These are phyloP conservation scores for Bacillus rossius DNA, from an alignment of 1,140 invertebrate species.

Conservation along the genomic window DNA sequence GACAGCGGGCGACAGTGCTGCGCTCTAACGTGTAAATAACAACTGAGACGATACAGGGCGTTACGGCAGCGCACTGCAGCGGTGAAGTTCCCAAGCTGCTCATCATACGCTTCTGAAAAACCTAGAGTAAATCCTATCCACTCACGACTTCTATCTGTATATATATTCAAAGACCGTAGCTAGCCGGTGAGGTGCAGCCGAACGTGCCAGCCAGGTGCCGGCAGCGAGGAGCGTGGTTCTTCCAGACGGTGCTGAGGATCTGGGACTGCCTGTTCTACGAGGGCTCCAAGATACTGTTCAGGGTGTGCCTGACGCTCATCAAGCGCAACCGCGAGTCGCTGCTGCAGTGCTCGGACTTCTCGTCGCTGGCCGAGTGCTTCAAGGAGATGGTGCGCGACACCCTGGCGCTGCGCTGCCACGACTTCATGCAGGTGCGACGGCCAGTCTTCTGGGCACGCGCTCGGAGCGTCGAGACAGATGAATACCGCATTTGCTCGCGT, in stretches of 20 bases:
- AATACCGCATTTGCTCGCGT: too few species aligned
- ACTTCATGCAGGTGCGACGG: constrained; percentile 70
- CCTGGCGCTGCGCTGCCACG: constrained; percentile 70
- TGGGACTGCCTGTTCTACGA: constrained; percentile 96
- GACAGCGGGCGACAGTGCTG: too few species aligned
- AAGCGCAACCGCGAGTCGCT: constrained; percentile 63
- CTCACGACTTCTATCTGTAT: too few species aligned
- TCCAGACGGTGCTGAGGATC: constrained; percentile 79
- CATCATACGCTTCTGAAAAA: too few species aligned
- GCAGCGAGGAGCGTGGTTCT: constrained; percentile 14
- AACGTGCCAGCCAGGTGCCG: too few species aligned
- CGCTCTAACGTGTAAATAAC: too few species aligned
- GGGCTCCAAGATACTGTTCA: constrained; percentile 81
- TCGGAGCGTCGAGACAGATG: neutral
- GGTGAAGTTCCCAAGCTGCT: too few species aligned
- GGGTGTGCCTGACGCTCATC: constrained; percentile 81
- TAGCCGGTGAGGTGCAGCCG: too few species aligned
- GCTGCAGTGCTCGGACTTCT: constrained; percentile 67
- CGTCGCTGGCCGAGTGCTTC: constrained; percentile 67
- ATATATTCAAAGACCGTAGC: too few species aligned
- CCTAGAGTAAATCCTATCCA: too few species aligned
- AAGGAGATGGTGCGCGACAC: constrained; percentile 68
- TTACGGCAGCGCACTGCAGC: too few species aligned
- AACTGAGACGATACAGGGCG: too few species aligned
- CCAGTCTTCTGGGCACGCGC: neutral